phyloP scores from a whole-genome alignment of 2,797 vertebrate species.

The Sitta carolinensis region DNA sequence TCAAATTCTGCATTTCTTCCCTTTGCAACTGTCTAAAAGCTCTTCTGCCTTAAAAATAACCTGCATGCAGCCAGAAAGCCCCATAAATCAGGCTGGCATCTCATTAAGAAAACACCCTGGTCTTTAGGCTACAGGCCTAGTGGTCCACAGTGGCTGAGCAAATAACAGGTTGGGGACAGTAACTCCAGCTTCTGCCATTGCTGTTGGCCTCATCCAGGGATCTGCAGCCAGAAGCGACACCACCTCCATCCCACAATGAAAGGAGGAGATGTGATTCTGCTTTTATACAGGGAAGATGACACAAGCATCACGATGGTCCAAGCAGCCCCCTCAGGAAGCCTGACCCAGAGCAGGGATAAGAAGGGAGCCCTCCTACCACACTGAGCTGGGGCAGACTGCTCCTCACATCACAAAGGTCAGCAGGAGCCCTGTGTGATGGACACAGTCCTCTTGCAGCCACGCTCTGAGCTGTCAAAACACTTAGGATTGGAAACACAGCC shows the following conservation, averaged over 20 bases:
- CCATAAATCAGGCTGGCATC: neutral
- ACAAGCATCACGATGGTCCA: neutral
- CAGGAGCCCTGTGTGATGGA: neutral
- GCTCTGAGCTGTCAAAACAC: neutral
- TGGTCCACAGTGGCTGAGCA: neutral
- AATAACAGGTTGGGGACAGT: neutral
- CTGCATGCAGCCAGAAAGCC: neutral
- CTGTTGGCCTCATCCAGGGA: neutral
- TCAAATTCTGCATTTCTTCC: neutral
- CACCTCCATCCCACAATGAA: neutral
- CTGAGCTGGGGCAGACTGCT: neutral
- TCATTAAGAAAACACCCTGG: neutral
- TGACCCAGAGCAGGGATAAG: neutral
- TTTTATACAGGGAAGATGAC: neutral
- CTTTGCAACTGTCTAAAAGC: neutral
- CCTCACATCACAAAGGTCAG: neutral
- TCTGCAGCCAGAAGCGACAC: neutral
- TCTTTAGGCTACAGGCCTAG: neutral
- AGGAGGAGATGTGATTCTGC: neutral
- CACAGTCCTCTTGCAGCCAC: neutral
- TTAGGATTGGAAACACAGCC: neutral
- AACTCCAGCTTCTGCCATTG: neutral
- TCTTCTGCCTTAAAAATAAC: slow-evolving; percentile 49
- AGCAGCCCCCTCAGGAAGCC: neutral
- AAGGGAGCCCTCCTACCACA: accelerated